Evolutionary conservation across 1,140 invertebrate species (phyloP), one percentile per base, ranked within the genome.

Genomic region (Drosophila ambigua): DNA sequence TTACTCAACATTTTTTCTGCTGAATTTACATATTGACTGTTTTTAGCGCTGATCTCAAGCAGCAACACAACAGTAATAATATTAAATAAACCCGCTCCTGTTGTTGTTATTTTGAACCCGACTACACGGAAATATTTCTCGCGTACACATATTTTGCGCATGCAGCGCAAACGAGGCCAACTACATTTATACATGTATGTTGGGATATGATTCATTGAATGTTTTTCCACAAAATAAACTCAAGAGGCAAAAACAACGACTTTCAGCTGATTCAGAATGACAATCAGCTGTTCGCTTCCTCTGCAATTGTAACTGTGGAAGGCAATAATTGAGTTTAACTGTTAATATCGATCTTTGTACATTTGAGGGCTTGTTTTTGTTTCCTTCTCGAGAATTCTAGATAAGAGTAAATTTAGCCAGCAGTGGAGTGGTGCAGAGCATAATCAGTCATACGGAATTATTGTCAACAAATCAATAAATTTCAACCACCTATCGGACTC

Each of bases 71-170:
- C 39, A 67, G 45, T 8, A 72, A 63, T 46, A 58, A 44, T 58
- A 20, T 20, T 20, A 51, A 65, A 57, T 45, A 72, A 68, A 72
- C 55, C 39, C 48, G 51, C 46, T 66, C 44, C 43, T 26, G 45
- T 31, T n/a, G 26, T 53, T 15, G 16, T 57, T 64, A 28, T 28
- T 58, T 39, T 43, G 52, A 63, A 58, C 45, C 49, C 11, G 44
- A 52, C 57, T 68, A 64, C 55, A 73, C 79, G 79, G 79, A 85
- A 87, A 80, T 54, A 61, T 71, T 52, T 44, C 58, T 58, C 52
- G 15, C 28, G 45, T 41, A 31, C 20, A 76, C 54, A 28, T 41
- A 57, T 58, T 72, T 61, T 60, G 67, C 57, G 48, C 43, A 59
- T 44, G 55, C 61, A 59, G 45, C 65, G 15, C 31, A 62, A 68